Base-by-base conservation (phyloP, 2,113 vertebrate species). In the Epinephelus cyanopodus region DNA sequence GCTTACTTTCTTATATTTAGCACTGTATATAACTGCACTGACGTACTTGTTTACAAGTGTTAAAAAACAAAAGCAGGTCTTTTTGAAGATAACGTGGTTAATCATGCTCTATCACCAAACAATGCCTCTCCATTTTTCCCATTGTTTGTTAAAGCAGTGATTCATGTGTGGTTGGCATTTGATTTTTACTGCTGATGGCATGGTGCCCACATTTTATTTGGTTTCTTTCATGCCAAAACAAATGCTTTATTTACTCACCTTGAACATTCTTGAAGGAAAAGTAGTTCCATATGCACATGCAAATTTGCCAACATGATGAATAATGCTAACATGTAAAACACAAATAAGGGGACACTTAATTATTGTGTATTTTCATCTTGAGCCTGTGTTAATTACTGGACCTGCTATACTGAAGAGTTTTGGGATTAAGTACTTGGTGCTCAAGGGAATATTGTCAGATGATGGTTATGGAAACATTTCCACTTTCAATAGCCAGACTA, bases 161-260 rank as follows among this genome's bases (percentile, higher is more conserved):
- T 48, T 82, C 56, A 74, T 52, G 50, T 68, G 64, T 47, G 17
- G 10, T 14, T 52, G 45, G 42, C 25, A 37, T 69, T 63, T 63
- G 21, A 14, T 62, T 48, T 37, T 6, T 23, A 6, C 10, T 54
- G 39, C 13, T 6, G 14, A 25, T 27, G 45, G 15, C 9, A 7
- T 39, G 0, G 47, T 67, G 25, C 48, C 18, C 66, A 79, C 57
- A 70, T 62, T 79, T n/a, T 27, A 27, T 58, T 57, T 57, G 10
- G n/a, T 15, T 56, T n/a, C 53, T 56, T 56, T 56, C 53, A 1
- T 53, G 52, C 52, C 19, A n/a, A 53, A 53, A 17, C 15, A 53
- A 21, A 21, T 9, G 52, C 52, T 53, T 7, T 23, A 54, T 23
- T 54, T 54, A 12, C 21, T 54, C 9, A 11, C 21, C 21, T 58